Evolutionary conservation across 2,888 invertebrate species (phyloP).

Genomic region (Palloptera scutellata): DNA sequence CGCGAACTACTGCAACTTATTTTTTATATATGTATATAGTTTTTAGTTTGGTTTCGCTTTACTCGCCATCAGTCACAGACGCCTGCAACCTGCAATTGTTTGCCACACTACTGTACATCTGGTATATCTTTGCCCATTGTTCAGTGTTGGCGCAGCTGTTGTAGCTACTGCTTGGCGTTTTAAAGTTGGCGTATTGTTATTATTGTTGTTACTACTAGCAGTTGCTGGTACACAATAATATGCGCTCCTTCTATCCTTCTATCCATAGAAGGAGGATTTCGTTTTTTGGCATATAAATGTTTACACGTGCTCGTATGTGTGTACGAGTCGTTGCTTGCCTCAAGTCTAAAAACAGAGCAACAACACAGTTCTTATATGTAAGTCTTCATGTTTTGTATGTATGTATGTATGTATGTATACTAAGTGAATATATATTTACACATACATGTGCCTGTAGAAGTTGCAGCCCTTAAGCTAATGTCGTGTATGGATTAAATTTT

Average conservation of each 20-base stretch:
- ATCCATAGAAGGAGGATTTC: too few relatives aligned
- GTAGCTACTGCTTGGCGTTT: background rate
- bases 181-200: background rate
- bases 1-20: too few relatives aligned
- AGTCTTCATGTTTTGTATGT: background rate
- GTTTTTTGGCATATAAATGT: too few relatives aligned
- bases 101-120: background rate
- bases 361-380: too few relatives aligned
- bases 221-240: too few relatives aligned
- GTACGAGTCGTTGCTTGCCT: too few relatives aligned
- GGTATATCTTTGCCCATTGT: background rate
- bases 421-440: conserved; percentile 1
- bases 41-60: background rate
- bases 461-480: conserved; percentile 1
- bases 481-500: conserved; percentile 1
- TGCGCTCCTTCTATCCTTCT: too few relatives aligned
- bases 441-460: background rate
- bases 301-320: too few relatives aligned
- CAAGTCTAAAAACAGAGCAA: too few relatives aligned
- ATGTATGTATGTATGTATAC: background rate
- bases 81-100: background rate
- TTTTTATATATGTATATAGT: too few relatives aligned
- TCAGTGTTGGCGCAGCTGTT: background rate
- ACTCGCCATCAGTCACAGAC: background rate
- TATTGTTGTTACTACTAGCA: background rate